These are phyloP conservation scores for Paratrypauchen microcephalus DNA, from an alignment of 2,797 vertebrate genomes.

Conservation along the genomic window DNA sequence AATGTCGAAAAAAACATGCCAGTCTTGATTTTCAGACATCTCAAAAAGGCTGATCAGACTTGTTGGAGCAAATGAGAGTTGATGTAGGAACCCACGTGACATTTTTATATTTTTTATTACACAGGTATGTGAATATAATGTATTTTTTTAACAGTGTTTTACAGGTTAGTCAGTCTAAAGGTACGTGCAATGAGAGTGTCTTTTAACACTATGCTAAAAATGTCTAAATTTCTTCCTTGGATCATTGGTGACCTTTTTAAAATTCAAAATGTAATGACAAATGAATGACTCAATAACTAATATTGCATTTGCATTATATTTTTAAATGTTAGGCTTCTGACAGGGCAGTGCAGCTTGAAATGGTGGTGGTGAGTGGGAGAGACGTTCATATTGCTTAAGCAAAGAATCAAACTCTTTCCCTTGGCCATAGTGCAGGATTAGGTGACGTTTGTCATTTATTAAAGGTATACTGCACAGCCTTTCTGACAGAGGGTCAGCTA, in stretches of 20 bases:
- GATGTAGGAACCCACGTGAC: slow-evolving; percentile 29
- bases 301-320: no score
- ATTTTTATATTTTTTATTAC: not conserved
- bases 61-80: slow-evolving; percentile 55
- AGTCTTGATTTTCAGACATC: slow-evolving; percentile 61
- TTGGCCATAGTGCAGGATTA: not conserved
- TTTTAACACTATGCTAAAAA: not conserved
- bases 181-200: not conserved
- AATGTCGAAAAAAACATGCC: slow-evolving; percentile 52
- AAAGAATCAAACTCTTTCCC: no score
- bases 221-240: not conserved
- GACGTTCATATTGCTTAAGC: not conserved
- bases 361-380: not conserved
- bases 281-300: not conserved
- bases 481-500: no score
- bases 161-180: not conserved
- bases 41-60: slow-evolving; percentile 46
- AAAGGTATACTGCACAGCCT: no score
- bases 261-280: not conserved
- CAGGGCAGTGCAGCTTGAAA: not conserved
- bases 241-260: not conserved
- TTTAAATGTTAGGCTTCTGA: not conserved
- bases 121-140: not conserved
- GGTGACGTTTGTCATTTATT: not conserved
- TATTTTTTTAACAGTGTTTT: not conserved